These are phyloP conservation scores for Drosophila santomea DNA, from an alignment of 1,140 invertebrate genomes.

Conservation along the genomic window DNA sequence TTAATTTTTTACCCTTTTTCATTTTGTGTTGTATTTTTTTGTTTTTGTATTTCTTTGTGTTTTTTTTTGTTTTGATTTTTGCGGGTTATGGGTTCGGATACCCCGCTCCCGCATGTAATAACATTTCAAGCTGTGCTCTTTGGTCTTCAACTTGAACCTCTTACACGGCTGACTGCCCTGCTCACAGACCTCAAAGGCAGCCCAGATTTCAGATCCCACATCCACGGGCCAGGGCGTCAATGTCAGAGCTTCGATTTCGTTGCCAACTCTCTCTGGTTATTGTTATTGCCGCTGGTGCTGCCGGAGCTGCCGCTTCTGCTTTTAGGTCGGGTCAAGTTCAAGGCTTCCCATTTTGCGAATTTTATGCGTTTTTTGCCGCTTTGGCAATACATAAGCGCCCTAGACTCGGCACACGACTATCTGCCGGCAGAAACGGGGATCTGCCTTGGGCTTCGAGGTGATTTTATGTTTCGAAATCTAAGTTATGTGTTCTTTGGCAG, in stretches of 20 bases:
- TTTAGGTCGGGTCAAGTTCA: conserved; percentile 74
- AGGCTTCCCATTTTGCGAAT: conserved; percentile 73
- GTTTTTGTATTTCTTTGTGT: too few relatives aligned
- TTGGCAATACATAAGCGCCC: conserved; percentile 5
- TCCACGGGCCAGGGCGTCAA: conserved; percentile 62
- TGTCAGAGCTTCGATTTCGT: conserved; percentile 72
- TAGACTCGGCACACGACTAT: conserved; percentile 11
- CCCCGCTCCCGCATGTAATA: conserved; percentile 67
- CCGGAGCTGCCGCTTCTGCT: conserved; percentile 48
- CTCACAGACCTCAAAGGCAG: conserved; percentile 23
- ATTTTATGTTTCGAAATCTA: conserved; percentile 2
- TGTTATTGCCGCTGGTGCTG: conserved; percentile 62
- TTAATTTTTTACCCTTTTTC: conserved; percentile 63
- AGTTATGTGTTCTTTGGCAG: conserved; percentile 22
- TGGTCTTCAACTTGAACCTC: conserved; percentile 72
- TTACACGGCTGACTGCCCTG: conserved; percentile 68
- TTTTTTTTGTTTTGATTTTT: conserved; percentile 10
- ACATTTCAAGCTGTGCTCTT: conserved; percentile 75
- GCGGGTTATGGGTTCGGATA: background rate
- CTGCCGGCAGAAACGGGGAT: background rate
- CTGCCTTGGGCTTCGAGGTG: background rate
- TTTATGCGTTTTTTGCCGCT: conserved; percentile 72
- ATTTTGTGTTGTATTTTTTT: background rate
- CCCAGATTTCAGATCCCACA: conserved; percentile 12
- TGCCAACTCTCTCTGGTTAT: conserved; percentile 51